A percentile compares a stretch with the other conserved stretches of the same genome.
These are phyloP conservation scores for Hydrophis major DNA, from an alignment of 2,797 vertebrate genomes.

Conservation along the genomic window DNA sequence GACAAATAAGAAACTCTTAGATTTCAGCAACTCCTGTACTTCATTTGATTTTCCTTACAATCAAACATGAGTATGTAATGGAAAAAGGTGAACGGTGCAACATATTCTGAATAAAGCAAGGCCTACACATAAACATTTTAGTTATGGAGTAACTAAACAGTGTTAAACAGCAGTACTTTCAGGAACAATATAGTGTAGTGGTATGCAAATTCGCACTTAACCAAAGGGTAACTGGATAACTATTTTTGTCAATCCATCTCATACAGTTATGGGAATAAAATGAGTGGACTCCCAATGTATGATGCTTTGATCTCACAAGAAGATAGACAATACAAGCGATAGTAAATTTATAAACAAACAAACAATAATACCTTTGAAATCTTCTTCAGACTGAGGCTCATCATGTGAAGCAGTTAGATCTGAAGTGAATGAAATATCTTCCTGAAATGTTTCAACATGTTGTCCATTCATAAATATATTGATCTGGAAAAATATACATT, in stretches of 20 bases:
- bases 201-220: neutral
- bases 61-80: neutral
- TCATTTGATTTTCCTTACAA: neutral
- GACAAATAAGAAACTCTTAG: neutral
- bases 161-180: constrained; percentile 61
- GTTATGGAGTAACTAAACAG: neutral
- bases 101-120: neutral
- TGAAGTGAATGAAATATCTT: constrained; percentile 62
- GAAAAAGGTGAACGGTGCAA: neutral
- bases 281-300: neutral
- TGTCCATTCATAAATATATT: constrained; percentile 73
- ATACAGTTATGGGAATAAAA: neutral
- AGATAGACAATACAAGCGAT: neutral
- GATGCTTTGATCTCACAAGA: neutral
- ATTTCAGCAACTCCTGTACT: neutral
- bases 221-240: neutral
- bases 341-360: neutral
- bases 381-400: constrained; percentile 50
- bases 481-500: constrained; percentile 66
- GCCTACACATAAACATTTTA: neutral
- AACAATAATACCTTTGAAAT: constrained; percentile 68
- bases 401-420: constrained; percentile 55
- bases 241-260: neutral
- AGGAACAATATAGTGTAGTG: neutral
- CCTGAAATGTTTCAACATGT: constrained; percentile 72